Conservation (phyloP, 2,113 vertebrate species). For the Mobula hypostoma region DNA sequence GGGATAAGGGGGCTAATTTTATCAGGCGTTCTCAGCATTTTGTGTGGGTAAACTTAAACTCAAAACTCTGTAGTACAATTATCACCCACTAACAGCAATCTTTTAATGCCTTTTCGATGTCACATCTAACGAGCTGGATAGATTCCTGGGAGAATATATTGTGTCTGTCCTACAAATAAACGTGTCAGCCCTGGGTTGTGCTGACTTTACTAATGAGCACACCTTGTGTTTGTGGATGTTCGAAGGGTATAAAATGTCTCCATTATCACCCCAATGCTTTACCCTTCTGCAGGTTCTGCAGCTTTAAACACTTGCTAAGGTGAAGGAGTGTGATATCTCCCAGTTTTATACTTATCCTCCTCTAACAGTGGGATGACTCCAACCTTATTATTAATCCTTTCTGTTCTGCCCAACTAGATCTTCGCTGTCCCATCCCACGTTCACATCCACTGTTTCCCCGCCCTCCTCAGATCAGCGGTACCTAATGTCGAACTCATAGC, state of each 20-base stretch:
- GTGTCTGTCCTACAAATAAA: neutral
- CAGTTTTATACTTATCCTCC: neutral
- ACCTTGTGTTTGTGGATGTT: neutral
- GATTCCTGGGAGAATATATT: neutral
- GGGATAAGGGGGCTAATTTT: no score
- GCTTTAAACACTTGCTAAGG: neutral
- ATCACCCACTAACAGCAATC: neutral
- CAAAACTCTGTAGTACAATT: neutral
- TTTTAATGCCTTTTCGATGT: neutral
- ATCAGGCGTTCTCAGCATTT: neutral
- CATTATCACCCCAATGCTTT: neutral
- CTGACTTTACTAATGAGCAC: neutral
- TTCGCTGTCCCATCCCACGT: neutral
- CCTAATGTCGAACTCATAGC: neutral
- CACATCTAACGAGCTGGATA: neutral
- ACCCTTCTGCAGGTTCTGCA: neutral
- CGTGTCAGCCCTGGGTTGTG: neutral
- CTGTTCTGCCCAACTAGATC: neutral
- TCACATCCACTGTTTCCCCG: neutral
- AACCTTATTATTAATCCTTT: neutral
- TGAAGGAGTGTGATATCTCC: neutral
- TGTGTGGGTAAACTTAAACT: neutral
- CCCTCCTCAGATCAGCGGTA: neutral
- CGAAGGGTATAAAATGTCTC: neutral
- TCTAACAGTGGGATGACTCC: neutral